Evolutionary conservation across 2,797 vertebrate genomes (phyloP), one percentile per base, ranked within the genome.

Genomic region (Chelonia mydas): DNA sequence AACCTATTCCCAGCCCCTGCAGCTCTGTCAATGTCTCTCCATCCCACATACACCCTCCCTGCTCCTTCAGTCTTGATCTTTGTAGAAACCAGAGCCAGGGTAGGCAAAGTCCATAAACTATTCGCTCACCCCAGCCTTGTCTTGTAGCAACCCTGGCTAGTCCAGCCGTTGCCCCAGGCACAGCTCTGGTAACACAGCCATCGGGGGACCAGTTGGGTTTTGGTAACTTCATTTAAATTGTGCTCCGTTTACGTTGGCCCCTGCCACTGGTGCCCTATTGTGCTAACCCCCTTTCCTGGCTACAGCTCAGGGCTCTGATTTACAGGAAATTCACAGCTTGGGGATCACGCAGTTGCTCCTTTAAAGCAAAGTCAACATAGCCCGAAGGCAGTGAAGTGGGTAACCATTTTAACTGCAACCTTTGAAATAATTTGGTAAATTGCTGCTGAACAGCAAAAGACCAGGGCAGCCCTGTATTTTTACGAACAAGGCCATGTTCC

Each of bases 371-470:
- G 33, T 33, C 33, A 19, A 16, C 33, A 4, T 3, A 19, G 33
- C 16, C 61, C 1, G 2, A 17, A 17, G 33, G 61, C 16, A 0
- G 61, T n/a, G 15, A n/a, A 16, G 15, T n/a, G 31, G 15, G 61
- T 19, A 65, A n/a, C 33, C 33, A n/a, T 65, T n/a, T 65, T 65
- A 65, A 33, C 16, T 33, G 15, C 15, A 65, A 33, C 17, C 33
- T 33, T 17, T n/a, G 33, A 65, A 65, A 7, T 65, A 15, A 8
- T 65, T n/a, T 65, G 61, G 15, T 65, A 65, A 65, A n/a, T n/a
- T 65, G 61, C 61, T n/a, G 15, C 33, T n/a, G 7, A 65, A n/a
- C 31, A n/a, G 61, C 13, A 33, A 33, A 16, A 33, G 31, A 7
- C 61, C 16, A 23, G 4, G 7, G 41, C 54, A 47, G 61, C 31